A percentile compares a stretch with the other conserved stretches of the same genome.
phyloP scores from a whole-genome alignment of 2,888 invertebrate genomes.

The Globia sparganii region DNA sequence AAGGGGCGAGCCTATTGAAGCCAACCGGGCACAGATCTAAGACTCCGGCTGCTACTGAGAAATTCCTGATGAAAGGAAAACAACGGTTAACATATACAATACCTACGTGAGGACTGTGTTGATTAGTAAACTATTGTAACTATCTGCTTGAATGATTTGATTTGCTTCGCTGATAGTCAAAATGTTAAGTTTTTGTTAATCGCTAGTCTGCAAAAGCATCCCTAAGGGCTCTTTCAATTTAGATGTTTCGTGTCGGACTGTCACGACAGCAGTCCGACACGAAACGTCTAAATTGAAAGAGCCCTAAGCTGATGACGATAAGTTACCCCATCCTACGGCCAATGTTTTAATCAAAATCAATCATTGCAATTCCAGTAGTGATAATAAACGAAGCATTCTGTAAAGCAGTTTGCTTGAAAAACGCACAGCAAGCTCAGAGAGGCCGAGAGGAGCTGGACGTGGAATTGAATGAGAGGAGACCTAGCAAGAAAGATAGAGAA shows the following conservation, averaged over 20 bases:
- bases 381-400: conserved; percentile 83
- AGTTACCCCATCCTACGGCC: not conserved
- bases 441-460: conserved; percentile 40
- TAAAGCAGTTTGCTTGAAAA: conserved; percentile 75
- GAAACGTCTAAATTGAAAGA: too few relatives aligned
- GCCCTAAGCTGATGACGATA: not conserved
- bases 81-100: not conserved
- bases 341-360: conserved; percentile 5
- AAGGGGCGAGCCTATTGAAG: not conserved
- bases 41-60: too few relatives aligned
- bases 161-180: not conserved
- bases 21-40: not conserved
- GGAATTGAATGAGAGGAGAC: conserved; percentile 50
- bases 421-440: conserved; percentile 41
- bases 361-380: conserved; percentile 75
- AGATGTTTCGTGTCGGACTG: too few relatives aligned
- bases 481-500: conserved; percentile 13
- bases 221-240: too few relatives aligned
- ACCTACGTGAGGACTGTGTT: too few relatives aligned
- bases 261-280: too few relatives aligned
- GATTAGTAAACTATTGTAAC: not conserved
- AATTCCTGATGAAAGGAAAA: not conserved
- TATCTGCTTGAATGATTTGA: too few relatives aligned
- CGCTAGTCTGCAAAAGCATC: not conserved
- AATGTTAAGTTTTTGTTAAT: not conserved